These are phyloP conservation scores for Cavia porcellus DNA, from an alignment of 2,113 vertebrate genomes.

Conservation along the genomic window DNA sequence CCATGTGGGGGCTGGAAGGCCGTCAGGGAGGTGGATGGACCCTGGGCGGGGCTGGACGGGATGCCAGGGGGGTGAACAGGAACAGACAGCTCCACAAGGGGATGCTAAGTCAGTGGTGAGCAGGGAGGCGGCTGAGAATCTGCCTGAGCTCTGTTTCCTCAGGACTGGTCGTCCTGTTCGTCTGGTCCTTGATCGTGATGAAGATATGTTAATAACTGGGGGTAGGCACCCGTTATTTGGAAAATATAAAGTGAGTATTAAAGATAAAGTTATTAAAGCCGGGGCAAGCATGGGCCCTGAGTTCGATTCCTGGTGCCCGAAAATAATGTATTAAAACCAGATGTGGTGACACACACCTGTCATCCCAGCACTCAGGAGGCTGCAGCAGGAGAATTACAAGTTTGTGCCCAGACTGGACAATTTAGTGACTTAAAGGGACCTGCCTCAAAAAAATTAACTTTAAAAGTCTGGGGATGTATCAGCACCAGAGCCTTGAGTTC, in stretches of 20 bases:
- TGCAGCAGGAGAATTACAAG: neutral
- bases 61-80: too few relatives aligned
- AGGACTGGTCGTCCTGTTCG: slow-evolving; percentile 89
- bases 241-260: slow-evolving; percentile 90
- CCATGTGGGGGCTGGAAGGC: neutral
- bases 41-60: neutral
- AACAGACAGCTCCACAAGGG: too few relatives aligned
- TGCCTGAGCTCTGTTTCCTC: slow-evolving; percentile 40
- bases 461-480: neutral
- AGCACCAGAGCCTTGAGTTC: neutral
- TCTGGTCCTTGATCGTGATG: slow-evolving; percentile 90
- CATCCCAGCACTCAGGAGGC: neutral
- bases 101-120: too few relatives aligned
- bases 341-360: neutral
- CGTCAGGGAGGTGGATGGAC: neutral
- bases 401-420: neutral
- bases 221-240: slow-evolving; percentile 90
- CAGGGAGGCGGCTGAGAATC: neutral
- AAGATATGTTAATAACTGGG: slow-evolving; percentile 91
- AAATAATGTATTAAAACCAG: neutral
- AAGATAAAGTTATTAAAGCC: neutral
- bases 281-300: too few relatives aligned
- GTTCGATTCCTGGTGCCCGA: too few relatives aligned
- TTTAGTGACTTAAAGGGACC: neutral
- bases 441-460: neutral